A percentile compares a stretch with the other conserved stretches of the same genome.
Conservation (phyloP, 2,113 vertebrate species). For the Rhizomys pruinosus region DNA sequence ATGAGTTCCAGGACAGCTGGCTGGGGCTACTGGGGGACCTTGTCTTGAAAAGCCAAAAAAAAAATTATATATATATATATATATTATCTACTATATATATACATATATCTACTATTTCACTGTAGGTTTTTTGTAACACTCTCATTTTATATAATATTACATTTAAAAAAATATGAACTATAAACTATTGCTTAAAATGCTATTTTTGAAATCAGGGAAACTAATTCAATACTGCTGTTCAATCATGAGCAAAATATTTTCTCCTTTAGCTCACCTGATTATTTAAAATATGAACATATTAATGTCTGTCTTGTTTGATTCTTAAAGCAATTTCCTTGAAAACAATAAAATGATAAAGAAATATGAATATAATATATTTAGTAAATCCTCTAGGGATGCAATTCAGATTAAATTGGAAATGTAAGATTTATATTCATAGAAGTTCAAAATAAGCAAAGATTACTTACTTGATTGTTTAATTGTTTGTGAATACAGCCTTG, state of each 20-base stretch:
- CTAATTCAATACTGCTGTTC: background rate
- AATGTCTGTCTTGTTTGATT: background rate
- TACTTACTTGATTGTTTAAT: background rate
- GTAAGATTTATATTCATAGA: background rate
- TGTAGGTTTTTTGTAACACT: background rate
- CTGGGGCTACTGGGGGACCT: too few species aligned
- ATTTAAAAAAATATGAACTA: background rate
- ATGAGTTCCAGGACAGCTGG: too few species aligned
- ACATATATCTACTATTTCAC: too few species aligned
- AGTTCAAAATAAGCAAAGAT: background rate
- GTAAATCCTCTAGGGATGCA: background rate
- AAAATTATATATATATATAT: too few species aligned
- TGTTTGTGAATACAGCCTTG: background rate
- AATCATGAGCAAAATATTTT: background rate
- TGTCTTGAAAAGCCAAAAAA: too few species aligned
- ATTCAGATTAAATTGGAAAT: background rate
- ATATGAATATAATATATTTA: background rate
- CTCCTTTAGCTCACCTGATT: background rate
- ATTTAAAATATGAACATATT: background rate
- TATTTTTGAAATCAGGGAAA: background rate
- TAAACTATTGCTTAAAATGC: background rate
- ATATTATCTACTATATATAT: too few species aligned
- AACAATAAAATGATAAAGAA: background rate
- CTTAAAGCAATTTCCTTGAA: background rate
- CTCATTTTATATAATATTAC: background rate